Percentiles rank a stretch among this genome's conserved stretches.
Conservation (phyloP, 2,888 invertebrate genomes). For the Chloromyia formosa region DNA sequence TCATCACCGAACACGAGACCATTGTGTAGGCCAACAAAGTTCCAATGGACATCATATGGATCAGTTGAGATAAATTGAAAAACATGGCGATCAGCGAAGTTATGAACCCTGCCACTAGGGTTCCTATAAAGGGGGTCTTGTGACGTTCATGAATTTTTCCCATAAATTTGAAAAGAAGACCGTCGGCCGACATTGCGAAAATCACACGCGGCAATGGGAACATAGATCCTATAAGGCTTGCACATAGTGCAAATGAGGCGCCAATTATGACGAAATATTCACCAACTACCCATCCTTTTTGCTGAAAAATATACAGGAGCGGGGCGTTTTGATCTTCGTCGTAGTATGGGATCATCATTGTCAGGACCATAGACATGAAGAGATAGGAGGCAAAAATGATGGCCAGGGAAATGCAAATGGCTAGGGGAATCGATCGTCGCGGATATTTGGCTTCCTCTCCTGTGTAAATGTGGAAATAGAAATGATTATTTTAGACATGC, state of each 20-base stretch:
- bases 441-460: constrained; percentile 93
- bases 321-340: constrained; percentile 79
- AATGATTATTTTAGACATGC: no score
- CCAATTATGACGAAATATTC: constrained; percentile 86
- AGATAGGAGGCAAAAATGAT: constrained; percentile 91
- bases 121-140: constrained; percentile 82
- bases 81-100: constrained; percentile 78
- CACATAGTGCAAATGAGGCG: constrained; percentile 84
- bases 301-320: constrained; percentile 79
- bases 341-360: constrained; percentile 68
- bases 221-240: constrained; percentile 85
- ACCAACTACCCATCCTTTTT: constrained; percentile 78
- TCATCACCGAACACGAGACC: constrained; percentile 77
- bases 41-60: constrained; percentile 84
- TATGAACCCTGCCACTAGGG: constrained; percentile 77
- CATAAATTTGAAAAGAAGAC: constrained; percentile 80
- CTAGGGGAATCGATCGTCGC: constrained; percentile 86
- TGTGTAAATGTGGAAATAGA: constrained; percentile 23
- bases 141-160: constrained; percentile 77
- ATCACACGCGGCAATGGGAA: constrained; percentile 87
- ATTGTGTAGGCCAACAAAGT: constrained; percentile 78
- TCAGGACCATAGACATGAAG: constrained; percentile 87
- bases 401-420: constrained; percentile 83
- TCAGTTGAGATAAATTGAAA: constrained; percentile 75
- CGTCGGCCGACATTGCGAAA: constrained; percentile 90